Conservation (phyloP, 2,797 vertebrate genomes). For the Gallinago nigripennis region DNA sequence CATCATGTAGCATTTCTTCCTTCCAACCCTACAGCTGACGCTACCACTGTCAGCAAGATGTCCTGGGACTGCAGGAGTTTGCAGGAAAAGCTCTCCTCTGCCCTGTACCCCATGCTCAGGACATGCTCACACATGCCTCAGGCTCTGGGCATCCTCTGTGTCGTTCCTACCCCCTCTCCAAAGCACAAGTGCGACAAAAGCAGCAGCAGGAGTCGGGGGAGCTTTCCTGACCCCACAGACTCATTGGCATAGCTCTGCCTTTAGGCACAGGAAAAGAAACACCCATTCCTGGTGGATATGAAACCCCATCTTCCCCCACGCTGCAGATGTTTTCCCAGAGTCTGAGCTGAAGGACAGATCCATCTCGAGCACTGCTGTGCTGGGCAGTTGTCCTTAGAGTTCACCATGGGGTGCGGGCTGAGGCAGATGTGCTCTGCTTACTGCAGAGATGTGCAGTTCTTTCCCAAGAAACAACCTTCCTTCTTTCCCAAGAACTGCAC, state of each 20-base stretch:
- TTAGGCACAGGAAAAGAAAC: background rate
- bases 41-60: fast-evolving
- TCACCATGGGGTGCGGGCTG: background rate
- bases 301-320: background rate
- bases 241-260: background rate
- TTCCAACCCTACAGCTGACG: background rate
- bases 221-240: background rate
- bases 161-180: background rate
- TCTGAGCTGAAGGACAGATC: background rate
- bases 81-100: background rate
- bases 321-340: background rate
- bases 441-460: background rate
- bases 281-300: background rate
- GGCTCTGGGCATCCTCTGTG: background rate
- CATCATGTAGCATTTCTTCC: background rate
- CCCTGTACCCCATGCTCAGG: background rate
- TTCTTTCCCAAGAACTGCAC: background rate
- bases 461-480: background rate
- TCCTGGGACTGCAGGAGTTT: background rate
- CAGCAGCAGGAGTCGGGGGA: background rate
- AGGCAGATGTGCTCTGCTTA: background rate
- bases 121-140: background rate
- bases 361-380: background rate
- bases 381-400: background rate
- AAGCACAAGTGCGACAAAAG: background rate